A percentile compares a stretch with the other conserved stretches of the same genome.
Conservation (phyloP, 2,888 invertebrate species). For the Ormyrus thymus region DNA sequence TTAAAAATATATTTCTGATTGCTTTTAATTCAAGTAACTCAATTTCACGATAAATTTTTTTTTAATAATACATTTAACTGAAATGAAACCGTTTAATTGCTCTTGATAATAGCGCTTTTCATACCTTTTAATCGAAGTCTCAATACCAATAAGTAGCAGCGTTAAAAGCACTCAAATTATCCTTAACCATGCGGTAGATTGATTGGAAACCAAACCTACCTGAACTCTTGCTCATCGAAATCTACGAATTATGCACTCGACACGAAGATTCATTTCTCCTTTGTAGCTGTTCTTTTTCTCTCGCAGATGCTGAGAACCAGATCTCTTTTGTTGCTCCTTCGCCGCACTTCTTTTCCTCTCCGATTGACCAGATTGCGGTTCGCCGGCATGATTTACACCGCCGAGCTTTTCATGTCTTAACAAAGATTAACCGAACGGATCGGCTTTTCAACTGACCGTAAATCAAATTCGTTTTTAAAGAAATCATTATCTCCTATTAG, state of each 20-base stretch:
- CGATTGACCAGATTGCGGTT: constrained; percentile 42
- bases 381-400: constrained; percentile 37
- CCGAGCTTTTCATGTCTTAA: constrained; percentile 50
- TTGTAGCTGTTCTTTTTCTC: constrained; percentile 1
- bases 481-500: constrained; percentile 37
- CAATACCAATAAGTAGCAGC: neutral
- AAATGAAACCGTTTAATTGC: too few relatives aligned
- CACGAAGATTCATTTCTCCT: constrained; percentile 34
- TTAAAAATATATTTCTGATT: too few relatives aligned
- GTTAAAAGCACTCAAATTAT: constrained; percentile 25
- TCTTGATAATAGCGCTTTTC: neutral
- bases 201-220: constrained; percentile 29
- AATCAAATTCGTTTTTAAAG: constrained; percentile 51
- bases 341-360: neutral
- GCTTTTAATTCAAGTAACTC: too few relatives aligned
- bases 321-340: too few relatives aligned
- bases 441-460: constrained; percentile 32
- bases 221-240: constrained; percentile 32
- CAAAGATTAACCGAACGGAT: constrained; percentile 50
- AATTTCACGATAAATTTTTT: too few relatives aligned
- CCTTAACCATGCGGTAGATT: constrained; percentile 20
- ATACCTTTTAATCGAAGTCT: neutral
- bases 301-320: too few relatives aligned
- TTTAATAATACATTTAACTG: too few relatives aligned
- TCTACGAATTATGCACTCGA: constrained; percentile 41